These are phyloP conservation scores for Bradypus variegatus DNA, from an alignment of 2,797 vertebrate species.

Conservation along the genomic window DNA sequence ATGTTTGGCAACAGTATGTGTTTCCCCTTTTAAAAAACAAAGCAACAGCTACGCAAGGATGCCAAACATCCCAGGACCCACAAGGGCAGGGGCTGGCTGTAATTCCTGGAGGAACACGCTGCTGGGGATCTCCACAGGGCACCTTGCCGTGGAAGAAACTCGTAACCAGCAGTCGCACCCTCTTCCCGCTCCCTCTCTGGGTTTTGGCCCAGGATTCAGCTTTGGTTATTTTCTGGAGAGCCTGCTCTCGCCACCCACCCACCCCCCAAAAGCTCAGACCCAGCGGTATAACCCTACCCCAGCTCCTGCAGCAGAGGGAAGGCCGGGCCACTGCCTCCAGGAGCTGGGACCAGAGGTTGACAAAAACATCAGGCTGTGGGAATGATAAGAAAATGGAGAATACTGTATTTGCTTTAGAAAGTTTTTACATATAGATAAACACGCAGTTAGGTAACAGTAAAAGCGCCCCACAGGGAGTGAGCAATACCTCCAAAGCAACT, in stretches of 20 bases:
- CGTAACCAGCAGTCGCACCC: not conserved
- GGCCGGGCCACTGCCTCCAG: not conserved
- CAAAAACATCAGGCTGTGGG: slow-evolving; percentile 76
- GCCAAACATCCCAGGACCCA: not conserved
- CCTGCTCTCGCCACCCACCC: not conserved
- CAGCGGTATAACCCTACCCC: not conserved
- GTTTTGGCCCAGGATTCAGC: not conserved
- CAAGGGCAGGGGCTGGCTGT: not conserved
- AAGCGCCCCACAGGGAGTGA: slow-evolving; percentile 87
- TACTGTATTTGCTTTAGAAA: slow-evolving; percentile 96
- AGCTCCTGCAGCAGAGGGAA: rapidly evolving
- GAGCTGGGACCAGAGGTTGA: slow-evolving; percentile 19
- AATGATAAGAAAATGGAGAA: slow-evolving; percentile 90
- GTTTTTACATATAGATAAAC: slow-evolving; percentile 94
- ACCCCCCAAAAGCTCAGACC: not conserved
- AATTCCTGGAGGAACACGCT: rapidly evolving
- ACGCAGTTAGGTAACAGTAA: slow-evolving; percentile 88
- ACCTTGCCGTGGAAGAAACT: not conserved
- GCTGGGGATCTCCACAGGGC: not conserved
- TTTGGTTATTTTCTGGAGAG: not conserved
- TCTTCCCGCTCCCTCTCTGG: rapidly evolving
- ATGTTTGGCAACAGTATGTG: not conserved
- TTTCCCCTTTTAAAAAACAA: not conserved
- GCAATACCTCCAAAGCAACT: slow-evolving; percentile 78
- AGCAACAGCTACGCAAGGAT: not conserved